phyloP scores from a whole-genome alignment of 2,113 vertebrate genomes.

The Dendropsophus ebraccatus region DNA sequence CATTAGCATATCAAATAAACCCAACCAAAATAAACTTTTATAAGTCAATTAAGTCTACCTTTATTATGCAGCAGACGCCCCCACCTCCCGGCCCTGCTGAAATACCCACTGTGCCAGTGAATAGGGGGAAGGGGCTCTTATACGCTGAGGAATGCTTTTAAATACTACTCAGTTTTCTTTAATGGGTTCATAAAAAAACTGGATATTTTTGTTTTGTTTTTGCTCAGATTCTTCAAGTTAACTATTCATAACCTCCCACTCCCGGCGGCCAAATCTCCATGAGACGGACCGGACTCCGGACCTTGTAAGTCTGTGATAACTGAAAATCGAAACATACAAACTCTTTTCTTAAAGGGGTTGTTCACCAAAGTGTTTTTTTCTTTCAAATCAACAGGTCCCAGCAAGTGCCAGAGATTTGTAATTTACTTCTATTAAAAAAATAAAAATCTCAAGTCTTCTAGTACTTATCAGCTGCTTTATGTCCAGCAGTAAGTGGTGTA shows the following conservation, averaged over 20 bases:
- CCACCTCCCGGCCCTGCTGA: neutral
- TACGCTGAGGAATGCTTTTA: neutral
- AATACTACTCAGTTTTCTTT: neutral
- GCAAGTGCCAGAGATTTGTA: too few relatives aligned
- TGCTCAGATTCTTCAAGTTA: neutral
- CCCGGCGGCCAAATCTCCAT: neutral
- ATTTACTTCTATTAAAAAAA: too few relatives aligned
- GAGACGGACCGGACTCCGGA: too few relatives aligned
- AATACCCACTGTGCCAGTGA: neutral
- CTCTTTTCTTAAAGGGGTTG: too few relatives aligned
- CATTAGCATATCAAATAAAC: constrained; percentile 13
- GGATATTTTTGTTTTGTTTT: neutral
- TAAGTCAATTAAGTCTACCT: constrained; percentile 2
- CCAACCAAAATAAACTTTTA: neutral
- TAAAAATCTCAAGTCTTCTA: too few relatives aligned
- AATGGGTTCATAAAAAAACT: neutral
- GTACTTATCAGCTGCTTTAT: too few relatives aligned
- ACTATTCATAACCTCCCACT: neutral
- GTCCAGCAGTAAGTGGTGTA: too few relatives aligned
- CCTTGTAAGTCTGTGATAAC: neutral
- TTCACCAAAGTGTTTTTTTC: too few relatives aligned
- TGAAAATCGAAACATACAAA: too few relatives aligned
- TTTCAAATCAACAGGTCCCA: too few relatives aligned
- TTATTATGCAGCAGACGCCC: neutral
- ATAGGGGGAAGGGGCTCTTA: neutral